Conservation (phyloP, 2,797 vertebrate genomes). For the Pteropus rufus region DNA sequence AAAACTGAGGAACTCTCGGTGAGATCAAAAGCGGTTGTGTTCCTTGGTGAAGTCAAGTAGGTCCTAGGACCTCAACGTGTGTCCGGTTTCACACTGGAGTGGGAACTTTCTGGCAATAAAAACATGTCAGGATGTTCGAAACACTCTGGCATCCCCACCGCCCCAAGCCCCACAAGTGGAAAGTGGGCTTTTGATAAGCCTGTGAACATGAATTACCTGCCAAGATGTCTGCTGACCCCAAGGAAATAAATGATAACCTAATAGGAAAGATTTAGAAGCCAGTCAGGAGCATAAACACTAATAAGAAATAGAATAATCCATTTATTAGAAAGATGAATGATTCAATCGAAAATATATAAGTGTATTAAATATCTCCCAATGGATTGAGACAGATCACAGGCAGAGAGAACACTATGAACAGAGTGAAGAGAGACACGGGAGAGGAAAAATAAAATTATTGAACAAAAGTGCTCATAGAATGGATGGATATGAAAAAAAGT, state of each 20-base stretch:
- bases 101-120: fast-evolving
- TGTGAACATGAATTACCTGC: fast-evolving
- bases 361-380: fast-evolving
- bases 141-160: no score
- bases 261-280: fast-evolving
- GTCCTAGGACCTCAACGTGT: fast-evolving
- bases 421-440: fast-evolving
- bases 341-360: fast-evolving
- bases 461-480: neutral
- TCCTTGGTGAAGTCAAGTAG: fast-evolving
- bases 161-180: no score
- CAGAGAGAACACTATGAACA: no score
- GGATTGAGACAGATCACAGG: neutral
- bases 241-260: neutral
- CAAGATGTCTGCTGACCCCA: no score
- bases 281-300: no score
- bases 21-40: fast-evolving
- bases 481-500: fast-evolving
- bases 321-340: fast-evolving
- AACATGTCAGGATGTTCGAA: no score
- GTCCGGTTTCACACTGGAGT: neutral
- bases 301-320: neutral
- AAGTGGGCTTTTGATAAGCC: no score
- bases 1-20: fast-evolving
- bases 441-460: neutral